Conservation (phyloP, 2,888 invertebrate species). For the Campoletis raptor region DNA sequence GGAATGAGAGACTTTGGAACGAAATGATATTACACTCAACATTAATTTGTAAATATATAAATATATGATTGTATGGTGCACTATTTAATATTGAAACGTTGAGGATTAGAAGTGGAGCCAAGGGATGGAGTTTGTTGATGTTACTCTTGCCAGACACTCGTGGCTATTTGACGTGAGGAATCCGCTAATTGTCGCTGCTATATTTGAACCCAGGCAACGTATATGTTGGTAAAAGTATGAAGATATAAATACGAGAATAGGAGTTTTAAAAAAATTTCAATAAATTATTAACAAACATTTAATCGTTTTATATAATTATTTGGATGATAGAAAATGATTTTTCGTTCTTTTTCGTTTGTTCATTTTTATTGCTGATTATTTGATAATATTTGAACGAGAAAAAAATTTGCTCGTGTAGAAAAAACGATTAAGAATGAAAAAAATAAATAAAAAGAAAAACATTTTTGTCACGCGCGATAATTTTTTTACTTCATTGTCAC, state of each 20-base stretch:
- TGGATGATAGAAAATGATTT: background rate
- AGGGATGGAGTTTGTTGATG: slow-evolving; percentile 69
- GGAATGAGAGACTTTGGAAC: slow-evolving; percentile 62
- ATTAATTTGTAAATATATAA: slow-evolving; percentile 23
- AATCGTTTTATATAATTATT: background rate
- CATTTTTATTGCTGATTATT: background rate
- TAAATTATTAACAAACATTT: background rate
- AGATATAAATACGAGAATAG: background rate
- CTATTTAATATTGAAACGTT: background rate
- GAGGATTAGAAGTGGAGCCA: slow-evolving; percentile 57
- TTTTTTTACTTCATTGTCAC: background rate
- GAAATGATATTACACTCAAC: slow-evolving; percentile 58
- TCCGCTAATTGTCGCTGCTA: slow-evolving; percentile 73
- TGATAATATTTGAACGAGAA: background rate
- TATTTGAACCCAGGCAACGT: slow-evolving; percentile 66
- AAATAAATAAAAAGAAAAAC: background rate
- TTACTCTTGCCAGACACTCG: slow-evolving; percentile 67
- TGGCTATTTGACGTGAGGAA: slow-evolving; percentile 69
- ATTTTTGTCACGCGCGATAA: background rate
- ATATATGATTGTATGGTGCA: background rate
- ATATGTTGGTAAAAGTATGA: slow-evolving; percentile 13
- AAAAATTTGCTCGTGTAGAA: background rate
- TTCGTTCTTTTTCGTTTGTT: background rate
- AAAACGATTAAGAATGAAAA: no score
- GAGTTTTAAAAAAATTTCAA: background rate